A percentile compares a stretch with the other conserved stretches of the same genome.
phyloP scores from a whole-genome alignment of 2,113 vertebrate genomes.

The Sprattus sprattus region DNA sequence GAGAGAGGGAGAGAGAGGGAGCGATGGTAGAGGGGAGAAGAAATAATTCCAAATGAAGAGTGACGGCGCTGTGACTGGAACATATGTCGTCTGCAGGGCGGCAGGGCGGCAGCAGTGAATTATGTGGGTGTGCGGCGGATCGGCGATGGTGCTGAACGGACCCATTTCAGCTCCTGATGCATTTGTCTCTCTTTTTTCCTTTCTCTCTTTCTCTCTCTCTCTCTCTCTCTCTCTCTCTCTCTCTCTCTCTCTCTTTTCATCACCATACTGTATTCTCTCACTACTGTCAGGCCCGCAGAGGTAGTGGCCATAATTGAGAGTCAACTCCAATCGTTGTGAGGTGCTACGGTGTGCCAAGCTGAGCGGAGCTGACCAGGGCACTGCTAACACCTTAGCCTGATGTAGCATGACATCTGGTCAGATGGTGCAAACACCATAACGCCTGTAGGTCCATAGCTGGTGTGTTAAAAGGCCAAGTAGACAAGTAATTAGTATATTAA shows the following conservation, averaged over 20 bases:
- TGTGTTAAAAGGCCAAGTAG: background rate
- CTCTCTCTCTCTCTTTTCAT: background rate
- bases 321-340: background rate
- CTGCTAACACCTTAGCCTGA: background rate
- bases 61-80: constrained; percentile 89
- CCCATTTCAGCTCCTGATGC: constrained; percentile 95
- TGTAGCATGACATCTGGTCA: background rate
- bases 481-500: background rate
- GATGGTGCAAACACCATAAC: background rate
- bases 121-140: constrained; percentile 84
- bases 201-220: background rate
- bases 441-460: background rate
- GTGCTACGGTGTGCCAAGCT: background rate
- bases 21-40: constrained; percentile 71
- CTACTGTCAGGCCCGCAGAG: background rate
- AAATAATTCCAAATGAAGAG: constrained; percentile 95
- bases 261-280: background rate
- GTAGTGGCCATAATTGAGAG: constrained; percentile 6
- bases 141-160: constrained; percentile 89
- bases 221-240: background rate
- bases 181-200: constrained; percentile 38
- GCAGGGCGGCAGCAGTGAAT: constrained; percentile 57
- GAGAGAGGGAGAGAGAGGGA: constrained; percentile 70
- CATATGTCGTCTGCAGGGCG: constrained; percentile 87
- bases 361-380: background rate